A percentile compares a stretch with the other conserved stretches of the same genome.
Conservation (phyloP, 2,888 invertebrate genomes). For the Hypselothyrea guttata region DNA sequence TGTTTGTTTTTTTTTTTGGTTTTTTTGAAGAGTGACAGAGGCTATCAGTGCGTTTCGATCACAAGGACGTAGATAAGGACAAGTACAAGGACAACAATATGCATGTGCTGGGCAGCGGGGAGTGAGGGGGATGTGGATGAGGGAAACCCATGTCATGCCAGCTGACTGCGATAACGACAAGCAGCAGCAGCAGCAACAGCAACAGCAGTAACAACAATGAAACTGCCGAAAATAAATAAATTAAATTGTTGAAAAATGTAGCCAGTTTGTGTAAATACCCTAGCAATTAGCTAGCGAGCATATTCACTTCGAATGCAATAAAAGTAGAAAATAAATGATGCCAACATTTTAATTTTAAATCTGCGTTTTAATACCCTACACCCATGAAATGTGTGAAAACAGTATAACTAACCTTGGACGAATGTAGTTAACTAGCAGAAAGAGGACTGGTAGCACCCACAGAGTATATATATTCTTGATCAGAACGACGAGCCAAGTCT, state of each 20-base stretch:
- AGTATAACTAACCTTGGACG: no score
- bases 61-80: constrained; percentile 15
- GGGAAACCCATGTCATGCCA: constrained; percentile 65
- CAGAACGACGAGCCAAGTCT: no score
- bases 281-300: no score
- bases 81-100: no score
- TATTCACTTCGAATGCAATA: background rate
- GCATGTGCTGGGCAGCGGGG: constrained; percentile 1
- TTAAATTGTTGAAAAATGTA: constrained; percentile 72
- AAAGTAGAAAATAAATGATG: no score
- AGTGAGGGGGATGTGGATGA: constrained; percentile 13
- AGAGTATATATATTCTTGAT: no score
- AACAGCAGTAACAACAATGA: constrained; percentile 29
- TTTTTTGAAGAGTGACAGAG: constrained; percentile 60
- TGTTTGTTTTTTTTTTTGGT: no score
- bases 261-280: constrained; percentile 42
- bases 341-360: no score
- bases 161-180: constrained; percentile 56
- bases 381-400: no score
- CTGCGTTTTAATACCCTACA: no score
- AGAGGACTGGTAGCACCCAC: no score
- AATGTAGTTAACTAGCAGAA: no score
- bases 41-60: constrained; percentile 73
- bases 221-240: constrained; percentile 73
- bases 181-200: constrained; percentile 30